Conservation (phyloP, 2,797 vertebrate species). For the Holocentrus rufus region DNA sequence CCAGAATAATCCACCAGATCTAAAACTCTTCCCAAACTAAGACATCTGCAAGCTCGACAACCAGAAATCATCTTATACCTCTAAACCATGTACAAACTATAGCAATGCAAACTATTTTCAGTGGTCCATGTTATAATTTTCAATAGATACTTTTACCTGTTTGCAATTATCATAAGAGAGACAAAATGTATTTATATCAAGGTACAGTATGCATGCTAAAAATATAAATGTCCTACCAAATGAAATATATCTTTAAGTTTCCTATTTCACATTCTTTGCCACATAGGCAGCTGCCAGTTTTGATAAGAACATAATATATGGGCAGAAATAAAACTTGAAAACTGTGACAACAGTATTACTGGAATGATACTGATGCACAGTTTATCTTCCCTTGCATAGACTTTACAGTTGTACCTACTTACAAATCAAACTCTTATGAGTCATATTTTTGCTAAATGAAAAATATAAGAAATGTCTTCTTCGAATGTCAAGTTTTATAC, state of each 20-base stretch:
- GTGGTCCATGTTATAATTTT: constrained; percentile 10
- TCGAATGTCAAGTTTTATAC: constrained; percentile 25
- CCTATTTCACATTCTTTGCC: constrained; percentile 68
- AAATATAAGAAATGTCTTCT: constrained; percentile 22
- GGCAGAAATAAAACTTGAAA: constrained; percentile 34
- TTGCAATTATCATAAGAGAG: constrained; percentile 22
- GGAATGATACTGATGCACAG: constrained; percentile 6
- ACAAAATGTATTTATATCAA: constrained; percentile 34
- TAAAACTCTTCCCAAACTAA: constrained; percentile 7
- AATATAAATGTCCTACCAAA: constrained; percentile 26
- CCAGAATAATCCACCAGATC: too few relatives aligned
- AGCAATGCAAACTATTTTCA: constrained; percentile 17
- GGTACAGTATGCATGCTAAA: constrained; percentile 23
- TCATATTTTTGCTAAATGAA: constrained; percentile 11
- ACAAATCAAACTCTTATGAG: constrained; percentile 21
- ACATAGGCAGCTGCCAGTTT: constrained; percentile 76
- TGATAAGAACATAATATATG: constrained; percentile 34
- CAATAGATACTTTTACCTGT: constrained; percentile 17
- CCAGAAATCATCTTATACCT: constrained; percentile 17
- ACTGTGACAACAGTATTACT: constrained; percentile 19
- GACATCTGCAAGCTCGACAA: constrained; percentile 7
- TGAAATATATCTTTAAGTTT: constrained; percentile 27
- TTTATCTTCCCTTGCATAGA: constrained; percentile 39
- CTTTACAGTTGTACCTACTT: constrained; percentile 27
- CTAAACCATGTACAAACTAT: constrained; percentile 17